phyloP scores from a whole-genome alignment of 2,888 invertebrate genomes.

The Cerastis rubricosa region DNA sequence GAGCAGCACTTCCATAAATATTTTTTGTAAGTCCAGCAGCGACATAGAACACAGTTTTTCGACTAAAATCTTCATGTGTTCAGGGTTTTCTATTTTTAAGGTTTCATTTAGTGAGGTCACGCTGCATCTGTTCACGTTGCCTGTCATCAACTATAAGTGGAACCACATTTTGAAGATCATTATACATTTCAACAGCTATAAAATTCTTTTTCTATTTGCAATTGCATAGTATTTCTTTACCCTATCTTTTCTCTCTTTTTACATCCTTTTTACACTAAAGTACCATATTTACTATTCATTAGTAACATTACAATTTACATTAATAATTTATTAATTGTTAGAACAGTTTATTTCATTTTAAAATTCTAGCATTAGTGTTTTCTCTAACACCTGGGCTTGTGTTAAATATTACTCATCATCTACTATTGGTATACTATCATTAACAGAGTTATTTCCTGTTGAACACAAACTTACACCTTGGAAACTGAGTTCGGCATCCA shows the following conservation, averaged over 20 bases:
- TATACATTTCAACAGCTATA: neutral
- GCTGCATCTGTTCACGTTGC: conserved; percentile 78
- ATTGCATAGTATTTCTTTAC: neutral
- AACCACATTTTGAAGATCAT: neutral
- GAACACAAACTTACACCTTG: conserved; percentile 86
- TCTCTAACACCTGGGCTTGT: neutral
- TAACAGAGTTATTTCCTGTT: conserved; percentile 36
- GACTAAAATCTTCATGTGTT: conserved; percentile 78
- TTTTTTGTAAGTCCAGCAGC: conserved; percentile 80
- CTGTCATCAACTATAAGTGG: conserved; percentile 80
- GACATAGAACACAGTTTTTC: conserved; percentile 84
- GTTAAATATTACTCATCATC: conserved; percentile 17
- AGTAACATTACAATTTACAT: neutral
- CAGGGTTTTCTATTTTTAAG: conserved; percentile 68
- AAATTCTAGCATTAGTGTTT: neutral
- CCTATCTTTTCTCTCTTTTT: too few species aligned
- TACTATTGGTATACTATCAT: neutral
- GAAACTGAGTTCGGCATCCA: conserved; percentile 87
- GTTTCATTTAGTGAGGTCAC: conserved; percentile 71
- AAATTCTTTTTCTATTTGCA: neutral
- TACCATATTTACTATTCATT: neutral
- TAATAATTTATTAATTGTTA: conserved; percentile 3
- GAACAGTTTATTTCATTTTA: neutral
- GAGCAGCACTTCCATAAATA: conserved; percentile 84
- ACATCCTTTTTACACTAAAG: neutral